These are phyloP conservation scores for Perca schrenkii DNA, from an alignment of 2,113 vertebrate genomes.

Conservation along the genomic window DNA sequence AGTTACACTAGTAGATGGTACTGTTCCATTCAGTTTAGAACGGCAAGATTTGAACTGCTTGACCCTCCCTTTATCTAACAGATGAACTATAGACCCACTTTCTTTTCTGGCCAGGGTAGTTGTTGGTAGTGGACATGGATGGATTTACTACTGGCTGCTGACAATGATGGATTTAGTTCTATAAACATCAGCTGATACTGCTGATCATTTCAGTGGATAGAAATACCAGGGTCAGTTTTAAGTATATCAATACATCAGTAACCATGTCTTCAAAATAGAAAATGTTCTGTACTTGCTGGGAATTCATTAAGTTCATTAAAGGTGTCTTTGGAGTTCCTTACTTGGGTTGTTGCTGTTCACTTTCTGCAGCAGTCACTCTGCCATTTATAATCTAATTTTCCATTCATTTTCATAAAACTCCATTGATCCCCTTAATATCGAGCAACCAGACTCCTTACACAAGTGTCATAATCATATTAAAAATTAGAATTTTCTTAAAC, in stretches of 20 bases:
- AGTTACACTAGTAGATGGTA: background rate
- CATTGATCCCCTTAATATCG: too few species aligned
- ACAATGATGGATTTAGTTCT: background rate
- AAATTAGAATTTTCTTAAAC: too few species aligned
- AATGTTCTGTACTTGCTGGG: background rate
- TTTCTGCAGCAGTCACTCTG: too few species aligned
- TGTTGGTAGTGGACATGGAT: background rate
- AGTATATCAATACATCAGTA: background rate
- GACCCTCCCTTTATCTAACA: background rate
- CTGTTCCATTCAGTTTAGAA: background rate
- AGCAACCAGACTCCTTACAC: too few species aligned
- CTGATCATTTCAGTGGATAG: background rate
- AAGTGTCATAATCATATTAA: too few species aligned
- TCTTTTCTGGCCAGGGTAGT: background rate
- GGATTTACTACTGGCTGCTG: background rate
- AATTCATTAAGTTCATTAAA: background rate
- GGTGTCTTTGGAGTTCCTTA: background rate
- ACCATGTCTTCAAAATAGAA: background rate
- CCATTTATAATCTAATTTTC: too few species aligned
- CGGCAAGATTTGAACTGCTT: background rate
- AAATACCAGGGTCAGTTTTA: background rate
- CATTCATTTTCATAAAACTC: too few species aligned
- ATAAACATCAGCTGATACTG: background rate
- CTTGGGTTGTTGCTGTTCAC: background rate
- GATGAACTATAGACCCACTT: background rate